These are phyloP conservation scores for Barypeithes pellucidus DNA, from an alignment of 2,888 invertebrate species.

Conservation along the genomic window DNA sequence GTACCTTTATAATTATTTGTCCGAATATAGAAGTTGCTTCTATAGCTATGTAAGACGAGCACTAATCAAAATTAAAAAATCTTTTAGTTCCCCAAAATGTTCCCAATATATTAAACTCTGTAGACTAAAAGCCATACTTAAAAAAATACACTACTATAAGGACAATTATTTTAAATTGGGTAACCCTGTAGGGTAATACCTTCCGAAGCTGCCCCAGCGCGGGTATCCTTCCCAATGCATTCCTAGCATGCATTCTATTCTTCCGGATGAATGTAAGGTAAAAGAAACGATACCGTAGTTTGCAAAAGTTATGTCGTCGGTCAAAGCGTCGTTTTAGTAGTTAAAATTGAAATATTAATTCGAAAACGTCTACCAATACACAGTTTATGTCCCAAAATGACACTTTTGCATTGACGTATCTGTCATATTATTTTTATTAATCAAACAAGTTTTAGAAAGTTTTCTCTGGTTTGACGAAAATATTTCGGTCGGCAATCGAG, in stretches of 20 bases:
- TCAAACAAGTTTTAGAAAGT: no score
- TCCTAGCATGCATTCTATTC: constrained; percentile 47
- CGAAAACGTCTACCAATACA: no score
- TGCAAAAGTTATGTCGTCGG: no score
- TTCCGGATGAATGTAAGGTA: constrained; percentile 42
- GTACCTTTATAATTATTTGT: background rate
- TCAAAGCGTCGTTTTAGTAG: no score
- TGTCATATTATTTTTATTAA: no score
- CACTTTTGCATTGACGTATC: no score
- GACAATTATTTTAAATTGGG: background rate
- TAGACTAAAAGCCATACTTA: background rate
- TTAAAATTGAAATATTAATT: no score
- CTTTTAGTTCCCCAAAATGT: background rate
- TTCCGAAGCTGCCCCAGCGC: constrained; percentile 4
- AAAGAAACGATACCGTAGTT: constrained; percentile 7
- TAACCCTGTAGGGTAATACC: background rate
- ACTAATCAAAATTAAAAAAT: constrained; percentile 19
- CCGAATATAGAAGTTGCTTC: no score
- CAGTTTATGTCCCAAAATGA: no score
- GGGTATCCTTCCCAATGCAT: constrained; percentile 46
- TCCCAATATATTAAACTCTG: background rate
- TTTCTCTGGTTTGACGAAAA: no score
- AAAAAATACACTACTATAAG: background rate
- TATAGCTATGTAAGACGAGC: background rate
- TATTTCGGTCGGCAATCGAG: no score